phyloP scores from a whole-genome alignment of 2,888 invertebrate species.

The Leptinotarsa peninsularis region DNA sequence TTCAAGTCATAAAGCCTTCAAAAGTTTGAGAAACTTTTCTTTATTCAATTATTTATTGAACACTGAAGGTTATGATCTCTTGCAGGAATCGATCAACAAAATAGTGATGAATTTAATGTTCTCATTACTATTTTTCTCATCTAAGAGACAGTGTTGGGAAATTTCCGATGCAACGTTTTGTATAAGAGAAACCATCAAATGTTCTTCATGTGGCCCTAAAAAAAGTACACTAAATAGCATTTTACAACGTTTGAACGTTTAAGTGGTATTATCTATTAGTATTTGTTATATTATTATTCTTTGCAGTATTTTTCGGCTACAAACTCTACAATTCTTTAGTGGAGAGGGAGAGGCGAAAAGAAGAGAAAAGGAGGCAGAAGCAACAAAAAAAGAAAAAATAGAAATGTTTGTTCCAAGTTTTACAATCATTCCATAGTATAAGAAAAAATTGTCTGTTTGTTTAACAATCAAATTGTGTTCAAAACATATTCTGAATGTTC shows the following conservation, averaged over 20 bases:
- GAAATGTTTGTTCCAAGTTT: slow-evolving; percentile 25
- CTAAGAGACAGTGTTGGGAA: no score
- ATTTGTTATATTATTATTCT: slow-evolving; percentile 42
- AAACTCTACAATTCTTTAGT: slow-evolving; percentile 84
- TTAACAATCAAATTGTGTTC: slow-evolving; percentile 36
- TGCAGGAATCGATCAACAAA: background rate
- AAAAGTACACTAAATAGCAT: background rate
- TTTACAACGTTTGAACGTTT: background rate
- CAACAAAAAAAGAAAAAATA: slow-evolving; percentile 85
- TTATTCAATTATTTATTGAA: no score
- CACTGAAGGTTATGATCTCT: background rate
- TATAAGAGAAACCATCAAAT: no score
- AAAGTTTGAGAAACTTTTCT: no score
- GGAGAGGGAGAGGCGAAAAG: slow-evolving; percentile 80
- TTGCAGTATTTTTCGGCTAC: slow-evolving; percentile 88
- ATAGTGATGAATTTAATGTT: no score
- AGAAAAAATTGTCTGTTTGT: slow-evolving; percentile 24
- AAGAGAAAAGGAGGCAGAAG: slow-evolving; percentile 85
- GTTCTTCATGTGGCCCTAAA: no score
- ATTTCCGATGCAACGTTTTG: no score
- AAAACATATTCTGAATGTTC: slow-evolving; percentile 29
- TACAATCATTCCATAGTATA: slow-evolving; percentile 38
- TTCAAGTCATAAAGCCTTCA: background rate
- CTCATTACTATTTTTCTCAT: no score
- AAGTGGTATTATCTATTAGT: slow-evolving; percentile 13